Evolutionary conservation across 2,888 invertebrate genomes (phyloP).

Genomic region (Calameuta idolon): DNA sequence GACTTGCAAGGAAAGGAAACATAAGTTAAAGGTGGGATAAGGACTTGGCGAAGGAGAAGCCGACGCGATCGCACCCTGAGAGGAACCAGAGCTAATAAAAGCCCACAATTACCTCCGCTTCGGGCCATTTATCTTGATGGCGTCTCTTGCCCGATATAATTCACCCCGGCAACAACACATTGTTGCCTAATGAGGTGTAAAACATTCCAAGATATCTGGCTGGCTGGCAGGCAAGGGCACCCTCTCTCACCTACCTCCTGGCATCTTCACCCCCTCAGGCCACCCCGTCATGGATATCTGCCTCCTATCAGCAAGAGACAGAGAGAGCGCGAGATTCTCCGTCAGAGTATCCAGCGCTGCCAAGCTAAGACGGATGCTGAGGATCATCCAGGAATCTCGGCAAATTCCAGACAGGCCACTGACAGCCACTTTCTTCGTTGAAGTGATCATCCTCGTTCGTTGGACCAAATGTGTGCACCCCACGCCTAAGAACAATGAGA

Average conservation of each 20-base stretch:
- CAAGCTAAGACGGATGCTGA: not conserved
- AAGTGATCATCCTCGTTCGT: not conserved
- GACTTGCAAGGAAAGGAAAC: not conserved
- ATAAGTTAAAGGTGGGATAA: not conserved
- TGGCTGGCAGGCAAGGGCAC: slow-evolving; percentile 45
- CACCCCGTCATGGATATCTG: not conserved
- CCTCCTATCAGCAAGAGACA: not conserved
- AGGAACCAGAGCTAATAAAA: slow-evolving; percentile 66
- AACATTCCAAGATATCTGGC: slow-evolving; percentile 64
- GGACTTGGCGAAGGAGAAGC: not conserved
- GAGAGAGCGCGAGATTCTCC: not conserved
- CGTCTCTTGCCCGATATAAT: slow-evolving; percentile 67
- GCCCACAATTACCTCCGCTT: slow-evolving; percentile 67
- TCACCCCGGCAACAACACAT: slow-evolving; percentile 67
- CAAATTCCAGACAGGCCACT: not conserved
- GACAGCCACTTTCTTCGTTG: not conserved
- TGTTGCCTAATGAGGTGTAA: slow-evolving; percentile 67
- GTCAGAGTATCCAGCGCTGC: not conserved
- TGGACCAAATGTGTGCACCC: not conserved
- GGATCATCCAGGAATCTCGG: not conserved
- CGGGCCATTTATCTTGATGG: slow-evolving; percentile 67
- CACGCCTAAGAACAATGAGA: not conserved
- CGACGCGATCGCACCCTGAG: slow-evolving; percentile 14
- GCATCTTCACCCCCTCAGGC: not conserved
- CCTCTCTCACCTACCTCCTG: slow-evolving; percentile 13